phyloP scores from a whole-genome alignment of 2,797 vertebrate genomes.

The Pygocentrus nattereri region DNA sequence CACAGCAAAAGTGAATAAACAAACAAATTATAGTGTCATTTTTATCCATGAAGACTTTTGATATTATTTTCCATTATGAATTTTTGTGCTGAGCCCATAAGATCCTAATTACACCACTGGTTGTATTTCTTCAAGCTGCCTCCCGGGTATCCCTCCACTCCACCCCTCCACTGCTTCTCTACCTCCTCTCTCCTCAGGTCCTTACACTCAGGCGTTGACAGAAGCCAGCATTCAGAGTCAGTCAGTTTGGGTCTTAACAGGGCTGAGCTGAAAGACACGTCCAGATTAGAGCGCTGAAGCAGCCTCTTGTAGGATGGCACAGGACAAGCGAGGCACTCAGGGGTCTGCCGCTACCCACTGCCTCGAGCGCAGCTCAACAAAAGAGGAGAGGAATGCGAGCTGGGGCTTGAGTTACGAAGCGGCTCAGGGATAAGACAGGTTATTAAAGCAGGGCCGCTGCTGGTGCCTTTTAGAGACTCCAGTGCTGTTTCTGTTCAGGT shows the following conservation, averaged over 20 bases:
- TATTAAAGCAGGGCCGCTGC: constrained; percentile 73
- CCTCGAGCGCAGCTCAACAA: constrained; percentile 74
- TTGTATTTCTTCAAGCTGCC: constrained; percentile 30
- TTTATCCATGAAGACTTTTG: no score
- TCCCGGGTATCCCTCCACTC: constrained; percentile 38
- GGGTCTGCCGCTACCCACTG: constrained; percentile 58
- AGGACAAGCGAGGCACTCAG: constrained; percentile 73
- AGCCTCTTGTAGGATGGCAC: constrained; percentile 77
- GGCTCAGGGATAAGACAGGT: constrained; percentile 72
- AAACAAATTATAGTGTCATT: no score
- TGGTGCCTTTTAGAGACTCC: constrained; percentile 62
- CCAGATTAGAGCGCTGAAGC: constrained; percentile 82
- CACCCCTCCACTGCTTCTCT: constrained; percentile 32
- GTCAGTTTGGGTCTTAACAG: constrained; percentile 79
- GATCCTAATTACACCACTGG: not conserved
- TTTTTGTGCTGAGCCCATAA: not conserved
- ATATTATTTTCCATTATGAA: no score
- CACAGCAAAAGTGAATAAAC: no score
- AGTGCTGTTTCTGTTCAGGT: constrained; percentile 63
- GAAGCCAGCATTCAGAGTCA: constrained; percentile 80
- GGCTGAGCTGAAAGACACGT: constrained; percentile 84
- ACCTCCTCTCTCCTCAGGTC: constrained; percentile 62
- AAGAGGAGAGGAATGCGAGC: constrained; percentile 75
- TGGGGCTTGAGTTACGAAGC: constrained; percentile 74
- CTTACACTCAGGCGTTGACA: constrained; percentile 80